Evolutionary conservation across 2,888 invertebrate species (phyloP), one percentile per base, ranked within the genome.

Genomic region (Fabriciana adippe): DNA sequence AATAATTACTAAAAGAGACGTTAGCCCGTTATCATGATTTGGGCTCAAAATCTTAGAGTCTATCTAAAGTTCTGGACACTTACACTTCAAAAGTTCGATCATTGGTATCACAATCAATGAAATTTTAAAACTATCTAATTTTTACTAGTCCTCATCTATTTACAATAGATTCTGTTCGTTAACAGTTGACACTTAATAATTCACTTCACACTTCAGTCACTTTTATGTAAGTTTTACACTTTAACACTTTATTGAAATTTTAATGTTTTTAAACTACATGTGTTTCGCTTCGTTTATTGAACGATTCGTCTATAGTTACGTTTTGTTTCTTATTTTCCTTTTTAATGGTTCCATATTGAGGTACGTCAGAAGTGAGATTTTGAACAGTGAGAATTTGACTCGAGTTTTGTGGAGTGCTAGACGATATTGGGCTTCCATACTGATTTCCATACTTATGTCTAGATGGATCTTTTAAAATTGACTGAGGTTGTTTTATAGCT

Each of bases 391-490:
- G 87, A 73, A 94, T 94, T 81, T 94, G 94, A 77, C 84, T 89
- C 21, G 91, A 88, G 79, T 86, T 88, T 74, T 86, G 93, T 53
- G 87, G 94, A 56, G 87, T 90, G 79, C 88, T 90, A 15, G 88
- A 83, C 0, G 90, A 91, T 59, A 90, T 79, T 0, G 90, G 91
- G 77, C 90, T 93, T 4, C 89, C 92, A 71, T 93, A 93, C 54
- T 93, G 93, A 74, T 89, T 93, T 45, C 91, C 92, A 71, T 94
- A 94, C 78, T 94, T 93, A 79, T 93, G 94, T 48, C 94, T 88
- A 66, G 94, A 94, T 3, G 94, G 94, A 82, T 94, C 94, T 78
- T 94, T 94, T 6, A 94, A 88, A 72, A 94, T 94, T 41, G 94
- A 93, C 74, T 94, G 94, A 0, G 94, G 94, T 71, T 94, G 94